Conservation (phyloP, 1,140 invertebrate species). For the Temnothorax nylanderi region DNA sequence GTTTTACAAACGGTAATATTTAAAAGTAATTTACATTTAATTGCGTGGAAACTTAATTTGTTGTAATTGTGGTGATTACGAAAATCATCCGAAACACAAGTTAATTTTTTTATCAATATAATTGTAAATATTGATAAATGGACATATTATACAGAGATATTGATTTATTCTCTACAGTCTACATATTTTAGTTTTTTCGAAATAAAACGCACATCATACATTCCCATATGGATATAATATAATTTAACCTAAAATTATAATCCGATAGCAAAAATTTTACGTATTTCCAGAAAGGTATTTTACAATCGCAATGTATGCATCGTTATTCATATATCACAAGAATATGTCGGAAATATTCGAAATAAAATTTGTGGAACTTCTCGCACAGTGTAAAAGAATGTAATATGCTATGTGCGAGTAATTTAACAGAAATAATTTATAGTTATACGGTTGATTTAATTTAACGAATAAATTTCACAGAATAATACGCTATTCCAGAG, state of each 20-base stretch:
- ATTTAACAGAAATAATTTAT: not conserved
- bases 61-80: not conserved
- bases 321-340: not conserved
- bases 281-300: not conserved
- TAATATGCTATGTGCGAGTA: not conserved
- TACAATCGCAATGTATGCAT: not conserved
- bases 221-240: not conserved
- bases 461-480: conserved; percentile 7
- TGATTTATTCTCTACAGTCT: not conserved
- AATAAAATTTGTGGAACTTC: not conserved
- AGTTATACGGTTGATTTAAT: not conserved
- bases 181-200: not conserved
- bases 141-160: not conserved
- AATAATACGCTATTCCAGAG: not conserved
- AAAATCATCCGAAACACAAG: not conserved
- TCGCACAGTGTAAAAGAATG: not conserved
- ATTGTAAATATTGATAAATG: not conserved
- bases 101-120: not conserved
- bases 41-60: not conserved
- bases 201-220: not conserved
- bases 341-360: not conserved
- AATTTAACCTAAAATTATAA: conserved; percentile 9
- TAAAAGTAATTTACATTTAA: not conserved
- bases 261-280: not conserved
- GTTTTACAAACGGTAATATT: not conserved